Percentiles rank a stretch among this genome's conserved stretches.
Evolutionary conservation across 1,140 invertebrate species (phyloP).

Genomic region (Drosophila parabipectinata): DNA sequence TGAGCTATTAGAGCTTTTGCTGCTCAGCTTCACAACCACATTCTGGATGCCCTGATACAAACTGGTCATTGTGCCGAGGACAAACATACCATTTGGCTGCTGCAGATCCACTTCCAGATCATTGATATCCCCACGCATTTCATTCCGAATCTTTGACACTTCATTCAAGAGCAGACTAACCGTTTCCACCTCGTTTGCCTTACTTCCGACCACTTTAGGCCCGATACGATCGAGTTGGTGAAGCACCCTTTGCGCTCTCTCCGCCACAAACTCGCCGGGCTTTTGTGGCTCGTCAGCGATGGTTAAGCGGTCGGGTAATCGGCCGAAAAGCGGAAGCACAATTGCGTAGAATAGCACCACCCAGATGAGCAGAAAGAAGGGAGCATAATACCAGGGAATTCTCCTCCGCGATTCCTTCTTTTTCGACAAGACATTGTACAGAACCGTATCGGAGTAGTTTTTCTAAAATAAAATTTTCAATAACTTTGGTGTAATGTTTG

Average conservation of each 20-base stretch:
- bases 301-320: constrained; percentile 52
- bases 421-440: constrained; percentile 27
- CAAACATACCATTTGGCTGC: constrained; percentile 89
- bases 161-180: constrained; percentile 85
- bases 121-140: constrained; percentile 54
- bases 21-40: constrained; percentile 90
- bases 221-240: constrained; percentile 88
- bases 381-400: constrained; percentile 54
- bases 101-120: constrained; percentile 71
- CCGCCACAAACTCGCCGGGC: constrained; percentile 61
- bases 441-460: constrained; percentile 18
- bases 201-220: constrained; percentile 87
- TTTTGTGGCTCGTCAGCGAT: constrained; percentile 37
- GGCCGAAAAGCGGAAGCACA: constrained; percentile 59
- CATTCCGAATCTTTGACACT: constrained; percentile 46
- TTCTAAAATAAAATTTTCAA: constrained; percentile 7
- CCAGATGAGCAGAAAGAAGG: constrained; percentile 65
- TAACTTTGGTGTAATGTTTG: constrained; percentile 8
- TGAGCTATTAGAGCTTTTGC: constrained; percentile 70
- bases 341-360: constrained; percentile 61
- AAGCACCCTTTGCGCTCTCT: constrained; percentile 84
- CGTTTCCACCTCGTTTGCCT: constrained; percentile 87
- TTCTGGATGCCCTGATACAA: constrained; percentile 90
- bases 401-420: constrained; percentile 1
- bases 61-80: constrained; percentile 90